A percentile compares a stretch with the other conserved stretches of the same genome.
Conservation (phyloP, 2,888 invertebrate species). For the Yponomeuta cagnagella region DNA sequence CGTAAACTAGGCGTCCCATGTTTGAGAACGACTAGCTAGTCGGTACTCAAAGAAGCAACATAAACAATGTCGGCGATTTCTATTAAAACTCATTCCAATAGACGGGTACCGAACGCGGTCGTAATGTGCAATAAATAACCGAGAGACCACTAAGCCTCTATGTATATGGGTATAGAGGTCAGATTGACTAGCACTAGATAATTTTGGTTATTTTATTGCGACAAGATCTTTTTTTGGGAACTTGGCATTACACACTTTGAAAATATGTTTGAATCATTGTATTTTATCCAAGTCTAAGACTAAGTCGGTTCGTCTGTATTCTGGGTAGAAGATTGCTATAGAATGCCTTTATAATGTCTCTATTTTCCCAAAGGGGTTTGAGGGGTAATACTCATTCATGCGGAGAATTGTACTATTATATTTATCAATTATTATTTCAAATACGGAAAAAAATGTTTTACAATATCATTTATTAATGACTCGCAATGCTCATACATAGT, state of each 20-base stretch:
- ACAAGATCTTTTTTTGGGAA: background rate
- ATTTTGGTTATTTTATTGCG: background rate
- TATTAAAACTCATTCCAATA: slow-evolving; percentile 64
- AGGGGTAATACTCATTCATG: too few relatives aligned
- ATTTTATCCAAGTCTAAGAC: background rate
- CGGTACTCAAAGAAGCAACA: slow-evolving; percentile 57
- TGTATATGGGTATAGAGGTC: slow-evolving; percentile 8
- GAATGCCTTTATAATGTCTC: too few relatives aligned
- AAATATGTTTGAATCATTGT: background rate
- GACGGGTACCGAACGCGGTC: slow-evolving; percentile 50
- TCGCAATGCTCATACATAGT: too few relatives aligned
- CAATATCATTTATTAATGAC: too few relatives aligned
- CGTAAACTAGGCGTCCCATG: slow-evolving; percentile 19
- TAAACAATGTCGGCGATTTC: slow-evolving; percentile 73
- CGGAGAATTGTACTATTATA: too few relatives aligned
- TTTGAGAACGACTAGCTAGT: slow-evolving; percentile 48
- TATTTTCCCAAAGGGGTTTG: too few relatives aligned
- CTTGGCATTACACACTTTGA: background rate
- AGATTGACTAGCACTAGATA: background rate
- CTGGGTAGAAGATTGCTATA: too few relatives aligned
- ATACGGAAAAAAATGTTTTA: too few relatives aligned
- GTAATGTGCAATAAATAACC: slow-evolving; percentile 67
- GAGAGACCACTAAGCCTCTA: slow-evolving; percentile 28
- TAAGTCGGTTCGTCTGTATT: too few relatives aligned
- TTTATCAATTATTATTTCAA: too few relatives aligned